These are phyloP conservation scores for Octopus sinensis DNA, from an alignment of 1,140 invertebrate genomes.

Conservation along the genomic window DNA sequence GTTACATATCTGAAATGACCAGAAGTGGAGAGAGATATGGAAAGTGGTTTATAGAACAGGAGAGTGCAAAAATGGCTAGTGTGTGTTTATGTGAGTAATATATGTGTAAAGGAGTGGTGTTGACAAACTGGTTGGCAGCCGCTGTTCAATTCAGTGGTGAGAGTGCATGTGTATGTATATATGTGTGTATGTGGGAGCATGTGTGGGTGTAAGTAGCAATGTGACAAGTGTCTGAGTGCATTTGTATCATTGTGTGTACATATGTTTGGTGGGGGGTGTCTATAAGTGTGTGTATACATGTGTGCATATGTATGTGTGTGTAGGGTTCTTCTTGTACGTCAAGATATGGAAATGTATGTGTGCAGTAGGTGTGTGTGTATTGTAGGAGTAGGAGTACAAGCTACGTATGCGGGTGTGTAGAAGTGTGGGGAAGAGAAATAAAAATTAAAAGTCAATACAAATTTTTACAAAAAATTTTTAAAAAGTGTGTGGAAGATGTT, in stretches of 20 bases:
- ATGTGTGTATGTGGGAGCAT: neutral
- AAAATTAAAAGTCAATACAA: too few species aligned
- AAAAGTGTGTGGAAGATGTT: too few species aligned
- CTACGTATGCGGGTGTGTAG: neutral
- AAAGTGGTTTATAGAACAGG: too few species aligned
- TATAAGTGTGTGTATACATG: too few species aligned
- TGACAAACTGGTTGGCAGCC: neutral
- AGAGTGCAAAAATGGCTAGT: too few species aligned
- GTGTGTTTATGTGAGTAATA: neutral
- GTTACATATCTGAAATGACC: neutral
- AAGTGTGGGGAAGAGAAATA: too few species aligned
- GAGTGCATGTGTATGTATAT: constrained; percentile 4
- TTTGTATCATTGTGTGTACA: constrained; percentile 1
- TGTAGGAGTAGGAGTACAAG: neutral
- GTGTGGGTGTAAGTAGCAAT: neutral
- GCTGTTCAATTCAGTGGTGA: neutral
- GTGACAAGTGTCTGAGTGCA: neutral
- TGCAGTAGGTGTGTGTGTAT: constrained; percentile 4
- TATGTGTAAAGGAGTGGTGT: neutral
- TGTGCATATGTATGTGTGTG: too few species aligned
- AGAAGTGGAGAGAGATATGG: too few species aligned
- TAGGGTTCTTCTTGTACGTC: too few species aligned
- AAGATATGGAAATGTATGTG: too few species aligned
- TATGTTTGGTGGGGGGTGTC: too few species aligned
- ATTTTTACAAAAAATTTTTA: too few species aligned